Conservation (phyloP, 2,888 invertebrate genomes). For the Apamea sordens region DNA sequence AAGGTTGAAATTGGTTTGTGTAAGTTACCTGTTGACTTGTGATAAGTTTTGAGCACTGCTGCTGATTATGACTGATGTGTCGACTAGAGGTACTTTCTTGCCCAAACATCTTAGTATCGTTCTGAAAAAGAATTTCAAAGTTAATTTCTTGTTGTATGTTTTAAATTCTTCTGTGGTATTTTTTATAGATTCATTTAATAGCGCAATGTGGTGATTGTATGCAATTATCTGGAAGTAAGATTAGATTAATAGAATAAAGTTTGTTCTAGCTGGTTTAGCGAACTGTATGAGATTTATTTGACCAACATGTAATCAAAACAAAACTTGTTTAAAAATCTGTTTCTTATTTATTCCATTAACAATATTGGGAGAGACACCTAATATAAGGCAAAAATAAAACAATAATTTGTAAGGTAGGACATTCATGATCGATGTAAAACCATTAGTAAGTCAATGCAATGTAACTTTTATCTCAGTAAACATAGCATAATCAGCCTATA, state of each 20-base stretch:
- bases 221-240: too few species aligned
- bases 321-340: neutral
- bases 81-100: slow-evolving; percentile 94
- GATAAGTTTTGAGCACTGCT: slow-evolving; percentile 95
- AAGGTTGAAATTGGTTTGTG: slow-evolving; percentile 6
- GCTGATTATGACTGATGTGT: slow-evolving; percentile 93
- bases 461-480: too few species aligned
- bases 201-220: too few species aligned
- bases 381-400: neutral
- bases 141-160: neutral
- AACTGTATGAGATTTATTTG: too few species aligned
- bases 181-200: too few species aligned
- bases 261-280: too few species aligned
- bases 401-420: neutral
- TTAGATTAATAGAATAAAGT: too few species aligned
- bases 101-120: slow-evolving; percentile 94
- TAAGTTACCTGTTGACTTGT: slow-evolving; percentile 84
- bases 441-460: too few species aligned
- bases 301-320: too few species aligned
- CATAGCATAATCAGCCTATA: too few species aligned
- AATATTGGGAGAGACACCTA: neutral
- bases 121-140: slow-evolving; percentile 88
- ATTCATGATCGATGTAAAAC: too few species aligned
- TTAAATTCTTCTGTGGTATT: too few species aligned
- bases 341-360: neutral